A percentile compares a stretch with the other conserved stretches of the same genome.
Conservation (phyloP, 2,113 vertebrate species). For the Pithys albifrons region DNA sequence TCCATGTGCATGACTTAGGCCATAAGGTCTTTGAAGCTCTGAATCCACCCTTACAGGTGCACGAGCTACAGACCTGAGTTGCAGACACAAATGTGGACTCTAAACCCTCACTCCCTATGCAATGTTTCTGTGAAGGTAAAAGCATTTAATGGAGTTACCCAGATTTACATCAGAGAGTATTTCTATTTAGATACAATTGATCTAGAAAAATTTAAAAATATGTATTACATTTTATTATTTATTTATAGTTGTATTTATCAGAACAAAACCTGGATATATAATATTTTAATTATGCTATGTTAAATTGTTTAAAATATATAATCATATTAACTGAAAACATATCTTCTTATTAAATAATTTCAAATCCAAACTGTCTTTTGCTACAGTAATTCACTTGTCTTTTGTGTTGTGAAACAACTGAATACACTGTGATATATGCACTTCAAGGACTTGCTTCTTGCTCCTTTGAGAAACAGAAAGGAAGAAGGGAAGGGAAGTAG, state of each 20-base stretch:
- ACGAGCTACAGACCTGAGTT: not conserved
- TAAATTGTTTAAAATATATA: not conserved
- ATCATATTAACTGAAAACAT: not conserved
- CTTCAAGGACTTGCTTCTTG: not conserved
- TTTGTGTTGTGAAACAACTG: not conserved
- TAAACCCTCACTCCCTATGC: not conserved
- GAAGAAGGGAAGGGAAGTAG: not conserved
- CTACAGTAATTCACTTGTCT: not conserved
- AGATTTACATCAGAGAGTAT: not conserved
- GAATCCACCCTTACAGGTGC: not conserved
- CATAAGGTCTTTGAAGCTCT: not conserved
- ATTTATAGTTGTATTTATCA: not conserved
- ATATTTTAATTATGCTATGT: not conserved
- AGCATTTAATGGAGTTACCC: not conserved
- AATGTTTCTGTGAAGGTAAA: not conserved
- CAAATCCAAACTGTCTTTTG: not conserved
- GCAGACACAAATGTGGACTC: not conserved
- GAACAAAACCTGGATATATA: not conserved
- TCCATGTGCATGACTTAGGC: not conserved
- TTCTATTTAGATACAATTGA: not conserved
- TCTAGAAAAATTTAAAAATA: not conserved
- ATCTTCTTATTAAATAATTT: not conserved
- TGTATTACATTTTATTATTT: not conserved
- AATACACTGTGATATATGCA: not conserved
- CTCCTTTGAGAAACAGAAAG: not conserved